Conservation (phyloP, 2,888 invertebrate genomes). For the Hoplodrina blanda region DNA sequence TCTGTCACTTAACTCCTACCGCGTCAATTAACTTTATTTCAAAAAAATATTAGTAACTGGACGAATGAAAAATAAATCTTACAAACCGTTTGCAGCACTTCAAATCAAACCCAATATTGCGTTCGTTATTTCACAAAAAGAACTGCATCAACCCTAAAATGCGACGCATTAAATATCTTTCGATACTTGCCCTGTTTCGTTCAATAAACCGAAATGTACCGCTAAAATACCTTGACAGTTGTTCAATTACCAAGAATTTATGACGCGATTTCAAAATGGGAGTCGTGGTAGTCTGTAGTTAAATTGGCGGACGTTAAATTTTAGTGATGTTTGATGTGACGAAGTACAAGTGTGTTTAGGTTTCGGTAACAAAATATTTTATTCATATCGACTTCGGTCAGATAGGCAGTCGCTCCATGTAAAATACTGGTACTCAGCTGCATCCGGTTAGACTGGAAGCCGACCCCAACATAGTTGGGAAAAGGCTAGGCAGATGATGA, state of each 20-base stretch:
- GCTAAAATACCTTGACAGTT: constrained; percentile 39
- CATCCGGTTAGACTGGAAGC: too few relatives aligned
- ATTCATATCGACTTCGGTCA: too few relatives aligned
- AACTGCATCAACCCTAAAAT: constrained; percentile 33
- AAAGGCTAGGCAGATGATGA: too few relatives aligned
- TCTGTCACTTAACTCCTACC: too few relatives aligned
- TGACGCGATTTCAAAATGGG: constrained; percentile 39
- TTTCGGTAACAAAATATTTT: neutral
- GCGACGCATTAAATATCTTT: constrained; percentile 63
- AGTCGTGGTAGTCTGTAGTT: neutral
- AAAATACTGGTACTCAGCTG: too few relatives aligned
- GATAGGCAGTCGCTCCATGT: too few relatives aligned
- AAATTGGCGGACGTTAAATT: constrained; percentile 13
- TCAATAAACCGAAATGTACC: constrained; percentile 48
- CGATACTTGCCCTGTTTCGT: constrained; percentile 31
- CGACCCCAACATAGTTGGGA: too few relatives aligned
- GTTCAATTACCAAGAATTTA: constrained; percentile 62
- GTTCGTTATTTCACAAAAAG: neutral
- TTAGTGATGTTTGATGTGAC: constrained; percentile 8
- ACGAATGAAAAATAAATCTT: too few relatives aligned
- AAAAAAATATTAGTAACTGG: too few relatives aligned
- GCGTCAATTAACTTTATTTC: too few relatives aligned
- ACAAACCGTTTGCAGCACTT: neutral
- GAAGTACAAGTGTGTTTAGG: neutral
- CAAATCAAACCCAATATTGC: neutral